Evolutionary conservation across 1,140 invertebrate species (phyloP), one percentile per base, ranked within the genome.

Genomic region (Cataglyphis hispanica): DNA sequence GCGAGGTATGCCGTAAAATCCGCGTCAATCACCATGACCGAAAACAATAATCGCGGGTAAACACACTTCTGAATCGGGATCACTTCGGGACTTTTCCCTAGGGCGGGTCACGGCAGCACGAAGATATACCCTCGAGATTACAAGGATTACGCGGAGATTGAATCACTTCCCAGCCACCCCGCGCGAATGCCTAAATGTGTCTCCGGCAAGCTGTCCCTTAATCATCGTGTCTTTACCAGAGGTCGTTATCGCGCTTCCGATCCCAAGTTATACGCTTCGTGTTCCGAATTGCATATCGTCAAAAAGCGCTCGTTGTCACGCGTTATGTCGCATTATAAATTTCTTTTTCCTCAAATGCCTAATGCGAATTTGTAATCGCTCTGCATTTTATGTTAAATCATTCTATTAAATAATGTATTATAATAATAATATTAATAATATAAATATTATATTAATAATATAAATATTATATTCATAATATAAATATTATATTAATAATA

Each of bases 131-230:
- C 89, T 74, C 76, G 93, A 92, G 93, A 94, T 93, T 93, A 94
- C 84, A 91, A 89, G 87, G 93, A 94, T 94, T 94, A 93, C 91
- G 92, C 86, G 83, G 87, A 93, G 91, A 92, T 92, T 93, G 93
- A 94, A 93, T 94, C 93, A 94, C 91, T 93, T 94, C 87, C 92
- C 89, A 90, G 84, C 90, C 90, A 90, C 84, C 84, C 90, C 88
- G 86, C 69, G 72, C 80, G 60, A 87, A 85, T 92, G 78, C 89
- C 87, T 91, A 91, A 93, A 93, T 86, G 87, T 90, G 89, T 90
- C 92, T 90, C 85, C 31, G 43, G 31, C 85, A 69, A 84, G 67
- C 87, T 90, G 63, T 87, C 88, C 83, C 66, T 90, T 88, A 90
- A 90, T 90, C 86, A 83, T 66, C 67, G 50, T 37, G 83, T 75